These are phyloP conservation scores for Ooceraea biroi DNA, from an alignment of 1,140 invertebrate genomes.

Conservation along the genomic window DNA sequence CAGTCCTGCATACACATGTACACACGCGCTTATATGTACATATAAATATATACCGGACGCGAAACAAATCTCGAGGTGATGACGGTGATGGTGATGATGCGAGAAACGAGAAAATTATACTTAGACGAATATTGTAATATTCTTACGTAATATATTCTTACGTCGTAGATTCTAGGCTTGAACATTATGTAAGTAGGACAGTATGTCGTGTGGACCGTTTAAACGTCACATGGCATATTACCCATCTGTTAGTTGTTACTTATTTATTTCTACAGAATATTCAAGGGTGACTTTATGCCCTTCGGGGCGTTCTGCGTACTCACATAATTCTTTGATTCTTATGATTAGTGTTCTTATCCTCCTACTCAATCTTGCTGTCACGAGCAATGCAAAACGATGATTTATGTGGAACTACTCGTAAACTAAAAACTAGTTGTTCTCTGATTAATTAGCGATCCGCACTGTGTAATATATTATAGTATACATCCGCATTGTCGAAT, in stretches of 20 bases:
- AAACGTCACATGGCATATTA: background rate
- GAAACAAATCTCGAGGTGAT: background rate
- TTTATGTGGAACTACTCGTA: slow-evolving; percentile 16
- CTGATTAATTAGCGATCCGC: slow-evolving; percentile 28
- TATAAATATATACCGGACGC: background rate
- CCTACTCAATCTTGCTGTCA: background rate
- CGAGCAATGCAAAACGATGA: background rate
- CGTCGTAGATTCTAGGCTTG: too few species aligned
- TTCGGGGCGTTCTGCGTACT: background rate
- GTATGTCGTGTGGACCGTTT: background rate
- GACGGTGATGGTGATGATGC: slow-evolving; percentile 10
- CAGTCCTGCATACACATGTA: background rate
- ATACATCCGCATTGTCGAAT: slow-evolving; percentile 11
- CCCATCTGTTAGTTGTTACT: background rate
- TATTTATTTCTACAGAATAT: slow-evolving; percentile 10
- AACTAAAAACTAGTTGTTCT: background rate
- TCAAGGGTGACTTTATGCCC: background rate
- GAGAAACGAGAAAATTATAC: slow-evolving; percentile 10
- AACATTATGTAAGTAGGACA: slow-evolving; percentile 10
- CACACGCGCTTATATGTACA: background rate
- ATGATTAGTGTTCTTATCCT: background rate
- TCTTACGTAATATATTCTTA: slow-evolving; percentile 1
- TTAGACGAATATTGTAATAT: slow-evolving; percentile 19
- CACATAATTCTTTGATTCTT: slow-evolving; percentile 10
- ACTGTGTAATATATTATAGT: slow-evolving; percentile 16